Conservation (phyloP, 2,113 vertebrate genomes). For the Paramormyrops kingsleyae region DNA sequence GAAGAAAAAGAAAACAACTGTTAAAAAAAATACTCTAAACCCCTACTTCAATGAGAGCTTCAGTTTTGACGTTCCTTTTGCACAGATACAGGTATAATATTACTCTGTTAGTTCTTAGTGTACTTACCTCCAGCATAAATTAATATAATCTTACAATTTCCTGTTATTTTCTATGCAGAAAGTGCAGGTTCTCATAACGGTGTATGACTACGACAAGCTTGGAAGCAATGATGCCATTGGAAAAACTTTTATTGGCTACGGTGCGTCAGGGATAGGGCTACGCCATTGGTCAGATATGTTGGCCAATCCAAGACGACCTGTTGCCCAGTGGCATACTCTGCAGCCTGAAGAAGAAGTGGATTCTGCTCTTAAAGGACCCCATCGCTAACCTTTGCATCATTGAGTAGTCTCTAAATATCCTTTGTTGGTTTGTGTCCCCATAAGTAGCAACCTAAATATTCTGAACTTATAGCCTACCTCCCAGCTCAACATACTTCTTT, state of each 20-base stretch:
- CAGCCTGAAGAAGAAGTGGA: slow-evolving; percentile 69
- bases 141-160: neutral
- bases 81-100: slow-evolving; percentile 74
- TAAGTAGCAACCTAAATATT: neutral
- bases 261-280: slow-evolving; percentile 67
- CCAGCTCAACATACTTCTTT: neutral
- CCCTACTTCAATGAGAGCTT: slow-evolving; percentile 89
- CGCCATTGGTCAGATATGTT: slow-evolving; percentile 79
- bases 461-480: neutral
- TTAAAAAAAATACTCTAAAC: slow-evolving; percentile 86
- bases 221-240: slow-evolving; percentile 71
- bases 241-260: slow-evolving; percentile 71
- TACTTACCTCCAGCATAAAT: neutral
- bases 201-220: slow-evolving; percentile 66
- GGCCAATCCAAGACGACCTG: slow-evolving; percentile 71
- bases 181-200: slow-evolving; percentile 65
- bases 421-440: neutral
- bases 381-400: slow-evolving; percentile 50
- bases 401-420: neutral
- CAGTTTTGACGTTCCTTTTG: slow-evolving; percentile 83
- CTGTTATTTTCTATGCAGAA: slow-evolving; percentile 47
- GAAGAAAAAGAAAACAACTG: slow-evolving; percentile 85
- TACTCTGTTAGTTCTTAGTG: neutral
- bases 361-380: slow-evolving; percentile 58
- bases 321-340: slow-evolving; percentile 76